Evolutionary conservation across 2,797 vertebrate genomes (phyloP), one percentile per base, ranked within the genome.

Genomic region (Pseudocheirus occidentalis): DNA sequence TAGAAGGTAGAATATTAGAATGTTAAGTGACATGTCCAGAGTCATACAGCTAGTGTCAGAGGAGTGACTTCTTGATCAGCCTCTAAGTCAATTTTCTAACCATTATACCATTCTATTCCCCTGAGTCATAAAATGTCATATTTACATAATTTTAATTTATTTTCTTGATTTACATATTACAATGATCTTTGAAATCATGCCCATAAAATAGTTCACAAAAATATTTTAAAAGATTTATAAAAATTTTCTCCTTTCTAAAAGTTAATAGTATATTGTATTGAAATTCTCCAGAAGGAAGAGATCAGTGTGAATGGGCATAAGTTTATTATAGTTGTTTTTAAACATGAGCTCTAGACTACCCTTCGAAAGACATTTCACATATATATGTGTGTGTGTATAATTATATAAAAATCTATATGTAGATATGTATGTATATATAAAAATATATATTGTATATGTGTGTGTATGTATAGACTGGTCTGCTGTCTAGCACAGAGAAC

Each of bases 271-370:
- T 91, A 92, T 92, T 90, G 11, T 14, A 95, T 91, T 56, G 92
- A 1, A 81, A 18, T 24, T 54, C 4, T 81, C 55, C 89, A 95
- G 54, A 93, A 50, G 53, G 95, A 96, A 92, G 4, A 94, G 81
- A 56, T 92, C n/a, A 93, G 12, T 7, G 56, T 93, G 11, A 11
- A 89, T 62, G 92, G 66, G 46, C 9, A 90, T 46, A n/a, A 95
- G 2, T 9, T 93, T 93, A 58, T 9, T 29, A 9, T 54, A 52
- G 29, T 21, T 93, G 34, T 73, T 3, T 21, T 90, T 55, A 90
- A 53, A n/a, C 1, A 14, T 54, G 21, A 91, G 6, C 62, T 62
- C 31, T 58, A 27, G 94, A 91, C 58, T 81, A 66, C 11, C 21
- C 40, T 81, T 16, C 46, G 2, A 81, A 81, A 24, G 73, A 46